These are phyloP conservation scores for human DNA, from an alignment of 2,113 vertebrate genomes.

Conservation along the genomic window GRCh38 chrX:104538501-104539000, in stretches of 20 bases:
- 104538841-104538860: background rate
- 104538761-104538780: background rate
- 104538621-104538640: background rate
- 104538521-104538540: background rate
- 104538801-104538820: background rate
- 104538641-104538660: background rate
- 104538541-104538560: background rate
- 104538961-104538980: slow-evolving; percentile 21
- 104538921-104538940: background rate
- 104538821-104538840: background rate
- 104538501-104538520: background rate
- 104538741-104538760: background rate
- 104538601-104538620: background rate
- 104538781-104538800: background rate
- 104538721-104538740: background rate
- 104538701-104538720: background rate
- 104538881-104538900: background rate
- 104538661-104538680: background rate
- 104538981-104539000: slow-evolving; percentile 49
- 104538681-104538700: background rate
- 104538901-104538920: background rate
- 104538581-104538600: background rate
- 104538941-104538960: background rate
- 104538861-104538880: background rate
- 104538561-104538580: background rate